Percentiles rank a stretch among this genome's conserved stretches.
These are phyloP conservation scores for Chrysochloris asiatica DNA, from an alignment of 2,113 vertebrate species.

Conservation along the genomic window DNA sequence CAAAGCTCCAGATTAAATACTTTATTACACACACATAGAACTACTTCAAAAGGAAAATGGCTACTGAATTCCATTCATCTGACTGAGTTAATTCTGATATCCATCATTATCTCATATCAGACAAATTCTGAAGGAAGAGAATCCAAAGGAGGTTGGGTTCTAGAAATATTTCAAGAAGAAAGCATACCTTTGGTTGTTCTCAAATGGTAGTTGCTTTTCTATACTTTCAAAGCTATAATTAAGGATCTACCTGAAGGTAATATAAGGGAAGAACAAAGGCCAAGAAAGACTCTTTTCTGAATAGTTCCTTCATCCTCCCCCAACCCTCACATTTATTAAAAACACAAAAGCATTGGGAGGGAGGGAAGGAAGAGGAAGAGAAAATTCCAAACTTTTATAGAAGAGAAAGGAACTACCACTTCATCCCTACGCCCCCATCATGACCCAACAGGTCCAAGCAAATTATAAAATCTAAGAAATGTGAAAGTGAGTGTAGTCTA, in stretches of 20 bases:
- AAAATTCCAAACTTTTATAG: neutral
- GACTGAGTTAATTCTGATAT: conserved; percentile 11
- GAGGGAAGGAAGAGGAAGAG: neutral
- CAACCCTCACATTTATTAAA: neutral
- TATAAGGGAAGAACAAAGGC: conserved; percentile 30
- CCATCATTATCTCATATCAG: neutral
- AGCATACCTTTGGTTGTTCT: neutral
- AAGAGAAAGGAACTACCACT: neutral
- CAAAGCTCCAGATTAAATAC: no score
- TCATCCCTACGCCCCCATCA: neutral
- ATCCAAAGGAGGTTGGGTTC: neutral
- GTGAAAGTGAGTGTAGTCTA: neutral
- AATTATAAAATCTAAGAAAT: neutral
- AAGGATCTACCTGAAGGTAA: conserved; percentile 30
- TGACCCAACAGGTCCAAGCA: neutral
- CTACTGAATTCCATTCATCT: neutral
- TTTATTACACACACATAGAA: neutral
- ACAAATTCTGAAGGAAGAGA: conserved; percentile 17
- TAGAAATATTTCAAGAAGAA: conserved; percentile 51
- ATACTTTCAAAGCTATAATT: conserved; percentile 58
- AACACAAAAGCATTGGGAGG: neutral
- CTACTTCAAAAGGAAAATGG: neutral
- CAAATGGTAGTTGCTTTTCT: conserved; percentile 30
- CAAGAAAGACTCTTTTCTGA: conserved; percentile 20
- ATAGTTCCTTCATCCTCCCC: neutral